Base-by-base conservation (phyloP, 2,888 invertebrate species). In the Acronicta aceris region DNA sequence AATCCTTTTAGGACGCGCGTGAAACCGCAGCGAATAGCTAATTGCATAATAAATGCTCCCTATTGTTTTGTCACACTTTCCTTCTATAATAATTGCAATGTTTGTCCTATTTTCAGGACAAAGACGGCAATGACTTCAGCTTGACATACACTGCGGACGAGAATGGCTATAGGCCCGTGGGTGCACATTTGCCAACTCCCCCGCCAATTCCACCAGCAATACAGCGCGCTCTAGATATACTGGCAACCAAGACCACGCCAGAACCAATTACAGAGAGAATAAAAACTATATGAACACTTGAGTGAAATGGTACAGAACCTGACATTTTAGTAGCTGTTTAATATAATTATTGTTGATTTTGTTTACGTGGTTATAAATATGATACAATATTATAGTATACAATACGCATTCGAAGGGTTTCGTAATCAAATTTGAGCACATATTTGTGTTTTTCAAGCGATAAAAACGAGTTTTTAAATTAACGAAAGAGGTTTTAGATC, bases 191-290 rank as follows among this genome's bases (percentile, higher is more conserved):
- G n/a, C 94, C 94, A 0, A 94, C 94, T 0, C 89, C 94, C 1
- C 94, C 94, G 0, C 95, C 95, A 6, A 90, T 95, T 15, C 96
- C 96, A 8, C 93, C 91, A 5, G 95, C 92, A 0, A 96, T 96
- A 33, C 90, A 94, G 15, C 93, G 94, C 17, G 94, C 96, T 0
- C 84, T 96, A 7, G 87, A 88, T 40, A 95, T 95, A 64, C 84
- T 95, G 21, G 95, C 95, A 6, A 95, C 95, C 5, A 93, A 91
- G 61, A 76, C 88, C 1, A 89, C 89, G 13, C 86, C 89, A 27
- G 87, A 89, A 79, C 84, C 89, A 6, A 79, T 83, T 2, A 92
- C 90, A 6, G 85, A 86, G 54, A 70, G 74, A 49, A 36, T 75
- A 47, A 60, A 42, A 51, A 15, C 8, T 16, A n/a, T 21, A 9